Evolutionary conservation across 2,113 vertebrate genomes (phyloP).

Genomic region (Pygoscelis antarcticus): DNA sequence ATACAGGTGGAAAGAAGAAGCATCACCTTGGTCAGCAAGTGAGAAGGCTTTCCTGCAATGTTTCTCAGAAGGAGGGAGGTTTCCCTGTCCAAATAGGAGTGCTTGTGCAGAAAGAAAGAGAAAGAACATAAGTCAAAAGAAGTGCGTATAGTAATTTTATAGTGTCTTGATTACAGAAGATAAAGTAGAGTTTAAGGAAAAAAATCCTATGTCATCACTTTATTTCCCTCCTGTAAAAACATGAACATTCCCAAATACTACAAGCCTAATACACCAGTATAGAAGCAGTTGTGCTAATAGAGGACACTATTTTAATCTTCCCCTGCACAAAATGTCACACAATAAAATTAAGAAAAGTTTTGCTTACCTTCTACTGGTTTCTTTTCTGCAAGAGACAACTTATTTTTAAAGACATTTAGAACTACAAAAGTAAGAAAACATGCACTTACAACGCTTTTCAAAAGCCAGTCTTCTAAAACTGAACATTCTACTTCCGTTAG

Average conservation of each 20-base stretch:
- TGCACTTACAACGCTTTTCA: background rate
- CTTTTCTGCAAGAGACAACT: conserved; percentile 46
- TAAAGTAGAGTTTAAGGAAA: conserved; percentile 25
- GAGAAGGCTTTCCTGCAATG: conserved; percentile 99
- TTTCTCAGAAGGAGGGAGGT: conserved; percentile 99
- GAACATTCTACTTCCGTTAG: background rate
- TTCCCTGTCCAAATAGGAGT: conserved; percentile 99
- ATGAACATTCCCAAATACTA: background rate
- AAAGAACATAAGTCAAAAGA: conserved; percentile 83
- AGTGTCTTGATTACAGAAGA: conserved; percentile 60
- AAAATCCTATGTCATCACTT: background rate
- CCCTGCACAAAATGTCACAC: background rate
- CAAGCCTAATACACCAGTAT: background rate
- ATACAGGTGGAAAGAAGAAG: conserved; percentile 78
- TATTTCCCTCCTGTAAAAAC: background rate
- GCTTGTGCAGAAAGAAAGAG: conserved; percentile 86
- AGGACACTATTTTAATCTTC: background rate
- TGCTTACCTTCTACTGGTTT: conserved; percentile 51
- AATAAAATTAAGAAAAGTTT: background rate
- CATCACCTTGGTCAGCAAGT: conserved; percentile 99
- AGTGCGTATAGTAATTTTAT: conserved; percentile 82
- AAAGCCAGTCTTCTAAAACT: background rate
- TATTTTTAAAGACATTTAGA: conserved; percentile 9
- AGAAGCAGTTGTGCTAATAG: background rate
- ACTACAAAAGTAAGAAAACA: background rate